phyloP scores from a whole-genome alignment of 2,888 invertebrate genomes.

The Idaea biselata region DNA sequence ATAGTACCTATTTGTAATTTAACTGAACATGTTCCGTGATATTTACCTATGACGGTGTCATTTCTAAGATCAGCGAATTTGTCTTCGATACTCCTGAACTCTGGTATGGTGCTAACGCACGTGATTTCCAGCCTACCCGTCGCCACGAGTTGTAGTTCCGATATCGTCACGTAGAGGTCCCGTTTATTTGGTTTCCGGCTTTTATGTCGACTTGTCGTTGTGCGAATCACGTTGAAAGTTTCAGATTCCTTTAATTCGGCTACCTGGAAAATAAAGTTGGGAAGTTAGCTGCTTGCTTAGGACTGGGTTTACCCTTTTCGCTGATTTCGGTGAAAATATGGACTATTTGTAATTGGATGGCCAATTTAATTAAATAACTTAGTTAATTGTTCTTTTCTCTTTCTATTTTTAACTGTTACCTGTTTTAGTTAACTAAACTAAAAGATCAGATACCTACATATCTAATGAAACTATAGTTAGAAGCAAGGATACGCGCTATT shows the following conservation, averaged over 20 bases:
- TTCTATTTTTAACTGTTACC: neutral
- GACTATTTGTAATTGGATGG: neutral
- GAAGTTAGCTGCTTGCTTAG: constrained; percentile 3
- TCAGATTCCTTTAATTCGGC: constrained; percentile 48
- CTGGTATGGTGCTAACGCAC: constrained; percentile 90
- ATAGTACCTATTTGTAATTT: no score
- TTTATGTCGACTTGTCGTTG: constrained; percentile 60
- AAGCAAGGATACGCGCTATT: no score
- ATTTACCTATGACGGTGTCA: constrained; percentile 85
- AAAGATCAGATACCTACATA: no score
- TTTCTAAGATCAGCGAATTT: constrained; percentile 87
- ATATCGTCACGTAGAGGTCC: constrained; percentile 85
- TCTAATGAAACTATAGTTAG: no score
- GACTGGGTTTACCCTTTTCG: neutral
- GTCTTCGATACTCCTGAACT: constrained; percentile 85
- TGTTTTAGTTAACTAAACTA: no score
- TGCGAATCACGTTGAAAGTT: constrained; percentile 48
- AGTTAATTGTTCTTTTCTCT: neutral
- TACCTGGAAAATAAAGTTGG: constrained; percentile 36
- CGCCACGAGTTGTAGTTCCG: constrained; percentile 85
- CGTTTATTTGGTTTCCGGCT: constrained; percentile 74
- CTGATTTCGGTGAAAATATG: neutral
- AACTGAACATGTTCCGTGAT: neutral
- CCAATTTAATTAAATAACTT: neutral
- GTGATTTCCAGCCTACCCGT: constrained; percentile 86